Conservation (phyloP, 2,113 vertebrate species). For the Dermatemys mawii region DNA sequence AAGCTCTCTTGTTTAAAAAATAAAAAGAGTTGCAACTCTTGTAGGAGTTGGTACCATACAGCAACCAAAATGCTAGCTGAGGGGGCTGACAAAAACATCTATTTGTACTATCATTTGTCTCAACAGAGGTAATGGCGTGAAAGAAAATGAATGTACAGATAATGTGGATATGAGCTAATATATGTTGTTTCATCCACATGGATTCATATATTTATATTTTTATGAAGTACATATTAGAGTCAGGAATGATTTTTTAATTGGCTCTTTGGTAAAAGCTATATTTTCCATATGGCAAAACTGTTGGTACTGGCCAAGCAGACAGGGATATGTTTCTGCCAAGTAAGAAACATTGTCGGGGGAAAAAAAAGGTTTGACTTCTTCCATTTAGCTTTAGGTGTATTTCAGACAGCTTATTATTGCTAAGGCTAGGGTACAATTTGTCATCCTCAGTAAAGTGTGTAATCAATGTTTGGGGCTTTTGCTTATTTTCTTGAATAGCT, state of each 20-base stretch:
- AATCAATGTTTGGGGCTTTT: constrained; percentile 48
- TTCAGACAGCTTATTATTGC: constrained; percentile 15
- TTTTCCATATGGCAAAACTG: constrained; percentile 49
- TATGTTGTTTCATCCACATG: constrained; percentile 23
- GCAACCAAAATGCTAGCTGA: background rate
- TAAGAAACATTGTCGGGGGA: constrained; percentile 6
- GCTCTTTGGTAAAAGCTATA: constrained; percentile 33
- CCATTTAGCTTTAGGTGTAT: constrained; percentile 17
- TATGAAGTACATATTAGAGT: constrained; percentile 45
- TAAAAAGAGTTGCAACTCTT: background rate
- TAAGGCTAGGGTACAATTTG: constrained; percentile 32
- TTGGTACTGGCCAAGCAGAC: constrained; percentile 51
- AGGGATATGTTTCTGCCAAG: constrained; percentile 7
- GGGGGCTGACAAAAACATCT: background rate
- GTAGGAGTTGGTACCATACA: background rate
- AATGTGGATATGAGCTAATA: constrained; percentile 9
- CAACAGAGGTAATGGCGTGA: background rate
- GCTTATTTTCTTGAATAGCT: constrained; percentile 34
- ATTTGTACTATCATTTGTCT: background rate
- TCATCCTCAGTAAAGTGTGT: constrained; percentile 24
- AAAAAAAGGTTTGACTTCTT: constrained; percentile 14
- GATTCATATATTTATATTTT: constrained; percentile 48
- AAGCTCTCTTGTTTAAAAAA: background rate
- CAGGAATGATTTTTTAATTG: background rate
- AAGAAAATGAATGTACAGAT: constrained; percentile 11